Evolutionary conservation across 2,113 vertebrate species (phyloP).

Genomic region (Lagopus muta): DNA sequence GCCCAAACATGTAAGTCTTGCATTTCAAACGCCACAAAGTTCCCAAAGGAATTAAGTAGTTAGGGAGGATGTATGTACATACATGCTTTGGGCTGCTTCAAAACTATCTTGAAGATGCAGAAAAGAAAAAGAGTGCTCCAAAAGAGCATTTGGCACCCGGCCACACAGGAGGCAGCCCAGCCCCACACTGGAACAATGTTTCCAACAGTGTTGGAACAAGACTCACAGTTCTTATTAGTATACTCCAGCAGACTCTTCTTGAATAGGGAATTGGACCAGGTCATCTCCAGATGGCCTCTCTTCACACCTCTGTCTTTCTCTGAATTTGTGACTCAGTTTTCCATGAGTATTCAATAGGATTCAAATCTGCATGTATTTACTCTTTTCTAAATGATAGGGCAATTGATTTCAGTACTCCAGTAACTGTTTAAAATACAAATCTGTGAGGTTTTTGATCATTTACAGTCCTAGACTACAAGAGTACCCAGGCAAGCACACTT

Average conservation of each 20-base stretch:
- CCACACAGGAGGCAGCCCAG: too few relatives aligned
- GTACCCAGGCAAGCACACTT: not conserved
- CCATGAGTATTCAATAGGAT: not conserved
- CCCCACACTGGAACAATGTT: too few relatives aligned
- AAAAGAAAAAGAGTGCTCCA: not conserved
- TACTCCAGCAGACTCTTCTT: not conserved
- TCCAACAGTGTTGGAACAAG: not conserved
- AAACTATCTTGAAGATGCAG: not conserved
- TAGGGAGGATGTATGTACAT: not conserved
- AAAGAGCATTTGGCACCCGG: not conserved
- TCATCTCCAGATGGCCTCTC: not conserved
- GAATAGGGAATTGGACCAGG: not conserved
- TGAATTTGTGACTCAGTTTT: not conserved
- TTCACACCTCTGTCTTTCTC: not conserved
- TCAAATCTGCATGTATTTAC: not conserved
- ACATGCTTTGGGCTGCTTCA: not conserved
- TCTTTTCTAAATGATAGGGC: not conserved
- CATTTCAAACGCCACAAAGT: not conserved
- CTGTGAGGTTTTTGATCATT: not conserved
- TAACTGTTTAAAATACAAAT: not conserved
- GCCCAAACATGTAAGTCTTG: not conserved
- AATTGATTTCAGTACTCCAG: not conserved
- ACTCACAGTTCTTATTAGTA: not conserved
- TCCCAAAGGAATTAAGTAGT: not conserved
- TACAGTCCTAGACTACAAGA: not conserved